These are phyloP conservation scores for Rhea pennata DNA, from an alignment of 2,113 vertebrate genomes.

Conservation along the genomic window DNA sequence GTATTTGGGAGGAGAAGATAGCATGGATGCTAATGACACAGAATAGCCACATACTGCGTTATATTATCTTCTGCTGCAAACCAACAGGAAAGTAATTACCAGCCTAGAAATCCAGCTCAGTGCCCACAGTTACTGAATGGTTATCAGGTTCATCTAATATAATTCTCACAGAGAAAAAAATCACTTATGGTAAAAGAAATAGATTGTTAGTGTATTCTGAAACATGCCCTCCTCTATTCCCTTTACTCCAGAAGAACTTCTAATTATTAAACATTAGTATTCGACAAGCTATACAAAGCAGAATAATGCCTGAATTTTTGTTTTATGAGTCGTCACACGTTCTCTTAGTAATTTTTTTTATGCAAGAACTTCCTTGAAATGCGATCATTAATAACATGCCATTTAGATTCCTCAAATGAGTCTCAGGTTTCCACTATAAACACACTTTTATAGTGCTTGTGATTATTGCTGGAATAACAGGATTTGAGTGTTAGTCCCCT, in stretches of 20 bases:
- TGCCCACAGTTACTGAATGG: not conserved
- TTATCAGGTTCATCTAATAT: not conserved
- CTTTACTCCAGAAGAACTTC: not conserved
- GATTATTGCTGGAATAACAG: not conserved
- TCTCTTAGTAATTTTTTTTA: not conserved
- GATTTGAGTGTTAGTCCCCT: not conserved
- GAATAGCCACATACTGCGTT: not conserved
- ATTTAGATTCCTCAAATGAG: not conserved
- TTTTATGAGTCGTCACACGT: not conserved
- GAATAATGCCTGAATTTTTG: slow-evolving; percentile 1
- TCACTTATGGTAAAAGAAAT: not conserved
- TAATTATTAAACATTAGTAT: not conserved
- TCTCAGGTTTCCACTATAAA: not conserved
- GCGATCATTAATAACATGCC: not conserved
- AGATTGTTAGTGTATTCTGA: not conserved
- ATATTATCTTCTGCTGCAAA: slow-evolving; percentile 3
- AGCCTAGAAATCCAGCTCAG: not conserved
- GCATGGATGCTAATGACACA: not conserved
- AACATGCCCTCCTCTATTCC: not conserved
- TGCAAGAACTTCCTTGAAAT: not conserved
- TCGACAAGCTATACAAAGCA: not conserved
- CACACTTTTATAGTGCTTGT: not conserved
- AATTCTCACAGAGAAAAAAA: not conserved
- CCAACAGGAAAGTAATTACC: slow-evolving; percentile 3
- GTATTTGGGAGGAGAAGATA: not conserved